Base-by-base conservation (phyloP, 2,113 vertebrate genomes). In the Nibea albiflora region DNA sequence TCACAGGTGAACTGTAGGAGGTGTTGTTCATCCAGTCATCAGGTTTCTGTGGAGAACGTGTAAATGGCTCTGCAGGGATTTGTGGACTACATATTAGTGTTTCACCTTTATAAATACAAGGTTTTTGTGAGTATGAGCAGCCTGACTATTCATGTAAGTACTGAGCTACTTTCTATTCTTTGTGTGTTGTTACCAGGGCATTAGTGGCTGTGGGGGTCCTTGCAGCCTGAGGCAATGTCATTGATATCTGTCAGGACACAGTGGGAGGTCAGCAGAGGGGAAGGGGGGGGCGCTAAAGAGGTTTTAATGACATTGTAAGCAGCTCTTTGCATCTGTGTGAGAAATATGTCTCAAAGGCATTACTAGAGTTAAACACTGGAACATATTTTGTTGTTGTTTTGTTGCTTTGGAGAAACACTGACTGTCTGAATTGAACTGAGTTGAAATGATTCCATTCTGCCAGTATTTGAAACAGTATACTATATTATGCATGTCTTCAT, bases 301-400 rank as follows among this genome's bases (percentile, higher is more conserved):
- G 44, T 87, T 93, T 94, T 94, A 93, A 95, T 93, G 94, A 92
- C 79, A 81, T 89, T 85, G 74, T 87, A 69, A 76, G 75, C 60
- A 78, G 62, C 39, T 70, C 57, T 86, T 85, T 79, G 69, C 77
- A 85, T 79, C 78, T 60, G 31, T 64, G 76, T 74, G 31, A 35
- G 17, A 57, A 71, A 16, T 70, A 12, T 76, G 39, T 83, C 75
- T 64, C 19, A 11, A 26, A 84, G 82, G 80, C 67, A 88, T 53
- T 57, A 77, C 47, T 46, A 14, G 58, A 76, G n/a, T 24, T 57
- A 52, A 22, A 62, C 44, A 52, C n/a, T 60, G 47, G 46, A 77
- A 80, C 56, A 72, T 17, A 42, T 65, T 76, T 53, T 64, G 10
- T 42, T 77, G n/a, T 50, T 66, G 19, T 62, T 73, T 74, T 70